These are phyloP conservation scores for Artibeus lituratus DNA, from an alignment of 2,797 vertebrate species.

Conservation along the genomic window DNA sequence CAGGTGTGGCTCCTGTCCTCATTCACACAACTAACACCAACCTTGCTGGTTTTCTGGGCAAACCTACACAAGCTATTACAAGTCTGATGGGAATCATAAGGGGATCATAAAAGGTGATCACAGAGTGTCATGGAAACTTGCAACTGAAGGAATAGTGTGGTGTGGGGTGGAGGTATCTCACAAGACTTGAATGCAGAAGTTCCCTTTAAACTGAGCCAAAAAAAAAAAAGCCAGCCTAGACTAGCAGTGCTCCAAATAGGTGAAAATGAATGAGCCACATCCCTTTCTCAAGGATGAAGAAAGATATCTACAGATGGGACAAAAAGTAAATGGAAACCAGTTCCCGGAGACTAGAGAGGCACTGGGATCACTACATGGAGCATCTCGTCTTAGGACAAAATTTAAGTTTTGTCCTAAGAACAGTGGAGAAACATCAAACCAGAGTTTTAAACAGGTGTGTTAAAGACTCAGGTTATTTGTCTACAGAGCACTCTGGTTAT, in stretches of 20 bases:
- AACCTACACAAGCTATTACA: not conserved
- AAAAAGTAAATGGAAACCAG: accelerated
- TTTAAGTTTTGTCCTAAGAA: not conserved
- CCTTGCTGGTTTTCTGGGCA: not conserved
- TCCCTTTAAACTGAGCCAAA: not conserved
- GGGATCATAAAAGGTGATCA: not conserved
- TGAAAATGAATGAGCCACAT: not conserved
- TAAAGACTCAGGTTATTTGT: not conserved
- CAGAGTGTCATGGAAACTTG: not conserved
- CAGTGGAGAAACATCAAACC: not conserved
- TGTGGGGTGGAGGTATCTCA: not conserved
- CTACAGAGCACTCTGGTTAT: not conserved
- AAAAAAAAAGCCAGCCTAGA: not conserved
- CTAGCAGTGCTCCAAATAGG: not conserved
- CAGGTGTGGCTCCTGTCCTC: not conserved
- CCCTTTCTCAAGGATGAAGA: not conserved
- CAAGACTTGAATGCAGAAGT: not conserved
- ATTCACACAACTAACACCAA: not conserved
- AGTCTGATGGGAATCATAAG: not conserved
- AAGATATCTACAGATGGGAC: not conserved
- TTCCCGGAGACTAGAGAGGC: not conserved
- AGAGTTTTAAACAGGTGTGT: not conserved
- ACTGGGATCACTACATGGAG: not conserved
- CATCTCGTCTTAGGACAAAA: too few species aligned
- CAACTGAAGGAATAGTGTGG: not conserved